A percentile compares a stretch with the other conserved stretches of the same genome.
Evolutionary conservation across 2,797 vertebrate genomes (phyloP).

Genomic region (Myiothlypis chrysogaster): DNA sequence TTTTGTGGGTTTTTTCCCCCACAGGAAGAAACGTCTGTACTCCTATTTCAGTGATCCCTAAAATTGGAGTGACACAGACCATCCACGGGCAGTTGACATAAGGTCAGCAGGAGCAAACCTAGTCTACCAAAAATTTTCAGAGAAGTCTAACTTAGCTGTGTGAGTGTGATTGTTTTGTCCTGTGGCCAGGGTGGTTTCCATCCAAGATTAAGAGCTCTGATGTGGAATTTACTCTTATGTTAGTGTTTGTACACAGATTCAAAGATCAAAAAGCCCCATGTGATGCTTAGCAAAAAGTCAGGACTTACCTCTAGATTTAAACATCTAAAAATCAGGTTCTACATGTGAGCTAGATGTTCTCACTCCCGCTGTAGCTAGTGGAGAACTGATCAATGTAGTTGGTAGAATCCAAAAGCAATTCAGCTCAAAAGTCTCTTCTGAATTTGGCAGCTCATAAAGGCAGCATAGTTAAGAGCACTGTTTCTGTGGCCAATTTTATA

Average conservation of each 20-base stretch:
- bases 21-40: background rate
- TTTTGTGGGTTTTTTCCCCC: accelerated
- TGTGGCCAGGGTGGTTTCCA: background rate
- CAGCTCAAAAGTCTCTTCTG: background rate
- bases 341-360: background rate
- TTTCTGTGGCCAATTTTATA: background rate
- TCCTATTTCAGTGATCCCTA: background rate
- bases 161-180: background rate
- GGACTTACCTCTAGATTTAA: background rate
- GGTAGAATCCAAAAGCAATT: background rate
- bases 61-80: background rate
- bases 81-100: background rate
- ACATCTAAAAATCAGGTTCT: background rate
- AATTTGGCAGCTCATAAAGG: background rate
- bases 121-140: background rate
- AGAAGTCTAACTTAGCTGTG: background rate
- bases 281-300: background rate
- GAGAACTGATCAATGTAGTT: background rate
- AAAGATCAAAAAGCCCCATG: background rate
- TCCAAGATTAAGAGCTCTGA: background rate
- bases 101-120: background rate
- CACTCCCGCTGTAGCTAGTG: background rate
- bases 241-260: background rate
- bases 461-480: background rate
- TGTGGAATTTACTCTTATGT: background rate